These are phyloP conservation scores for Laothoe populi DNA, from an alignment of 2,888 invertebrate genomes.

Conservation along the genomic window DNA sequence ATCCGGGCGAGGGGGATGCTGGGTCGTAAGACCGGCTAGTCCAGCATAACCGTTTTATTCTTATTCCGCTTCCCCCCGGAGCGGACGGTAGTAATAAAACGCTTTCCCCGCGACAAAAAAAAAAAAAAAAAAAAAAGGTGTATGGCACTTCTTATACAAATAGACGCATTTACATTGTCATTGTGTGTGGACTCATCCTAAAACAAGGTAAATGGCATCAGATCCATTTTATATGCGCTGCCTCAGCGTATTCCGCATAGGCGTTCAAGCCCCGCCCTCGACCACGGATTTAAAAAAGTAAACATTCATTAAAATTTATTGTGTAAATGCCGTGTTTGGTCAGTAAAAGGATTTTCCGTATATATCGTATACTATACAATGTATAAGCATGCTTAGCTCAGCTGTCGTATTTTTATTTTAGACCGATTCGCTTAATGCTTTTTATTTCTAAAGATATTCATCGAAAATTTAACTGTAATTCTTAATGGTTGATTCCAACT, in stretches of 20 bases:
- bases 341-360: constrained; percentile 23
- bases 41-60: too few species aligned
- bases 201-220: constrained; percentile 54
- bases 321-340: constrained; percentile 45
- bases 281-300: constrained; percentile 50
- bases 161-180: constrained; percentile 7
- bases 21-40: too few species aligned
- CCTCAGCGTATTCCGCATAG: constrained; percentile 54
- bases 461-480: too few species aligned
- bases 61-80: too few species aligned
- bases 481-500: too few species aligned
- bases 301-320: constrained; percentile 56
- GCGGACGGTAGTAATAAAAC: too few species aligned
- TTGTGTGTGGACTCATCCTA: constrained; percentile 42
- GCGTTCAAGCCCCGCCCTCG: constrained; percentile 39
- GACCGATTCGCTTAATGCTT: background rate
- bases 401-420: constrained; percentile 4
- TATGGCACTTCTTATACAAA: background rate
- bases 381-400: too few species aligned
- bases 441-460: background rate
- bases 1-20: too few species aligned
- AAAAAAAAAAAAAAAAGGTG: too few species aligned
- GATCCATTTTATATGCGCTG: constrained; percentile 65
- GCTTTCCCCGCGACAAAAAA: too few species aligned
- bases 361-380: constrained; percentile 12